phyloP scores from a whole-genome alignment of 1,140 invertebrate genomes.

The Bathynomus jamesi region DNA sequence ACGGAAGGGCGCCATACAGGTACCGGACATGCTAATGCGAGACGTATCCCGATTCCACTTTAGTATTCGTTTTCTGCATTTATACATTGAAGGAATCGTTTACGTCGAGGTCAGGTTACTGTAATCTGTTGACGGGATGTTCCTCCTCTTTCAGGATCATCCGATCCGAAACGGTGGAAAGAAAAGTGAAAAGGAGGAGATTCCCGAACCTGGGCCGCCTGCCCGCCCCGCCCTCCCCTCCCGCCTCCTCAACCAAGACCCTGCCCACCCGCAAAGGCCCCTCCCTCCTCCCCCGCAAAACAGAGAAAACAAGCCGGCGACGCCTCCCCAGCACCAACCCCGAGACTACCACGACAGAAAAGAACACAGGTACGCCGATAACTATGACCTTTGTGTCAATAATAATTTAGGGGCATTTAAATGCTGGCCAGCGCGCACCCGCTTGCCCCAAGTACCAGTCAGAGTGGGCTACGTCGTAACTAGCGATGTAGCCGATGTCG shows the following conservation, averaged over 20 bases:
- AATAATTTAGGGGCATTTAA: constrained; percentile 1
- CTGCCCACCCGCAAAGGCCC: constrained; percentile 60
- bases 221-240: constrained; percentile 75
- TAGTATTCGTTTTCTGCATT: too few species aligned
- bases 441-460: too few species aligned
- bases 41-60: too few species aligned
- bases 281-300: constrained; percentile 71
- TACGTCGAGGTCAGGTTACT: too few species aligned
- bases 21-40: too few species aligned
- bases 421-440: too few species aligned
- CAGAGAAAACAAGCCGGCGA: constrained; percentile 50
- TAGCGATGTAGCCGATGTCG: too few species aligned
- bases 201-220: constrained; percentile 71
- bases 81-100: too few species aligned
- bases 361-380: constrained; percentile 20
- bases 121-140: too few species aligned
- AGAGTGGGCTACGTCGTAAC: too few species aligned
- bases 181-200: constrained; percentile 45
- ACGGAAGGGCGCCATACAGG: not conserved
- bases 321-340: constrained; percentile 44
- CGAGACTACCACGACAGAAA: constrained; percentile 29
- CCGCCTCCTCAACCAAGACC: constrained; percentile 59
- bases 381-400: not conserved
- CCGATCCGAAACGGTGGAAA: constrained; percentile 27
- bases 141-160: constrained; percentile 51